Evolutionary conservation across 2,113 vertebrate genomes (phyloP).

Genomic region (Pachyramphus minor): DNA sequence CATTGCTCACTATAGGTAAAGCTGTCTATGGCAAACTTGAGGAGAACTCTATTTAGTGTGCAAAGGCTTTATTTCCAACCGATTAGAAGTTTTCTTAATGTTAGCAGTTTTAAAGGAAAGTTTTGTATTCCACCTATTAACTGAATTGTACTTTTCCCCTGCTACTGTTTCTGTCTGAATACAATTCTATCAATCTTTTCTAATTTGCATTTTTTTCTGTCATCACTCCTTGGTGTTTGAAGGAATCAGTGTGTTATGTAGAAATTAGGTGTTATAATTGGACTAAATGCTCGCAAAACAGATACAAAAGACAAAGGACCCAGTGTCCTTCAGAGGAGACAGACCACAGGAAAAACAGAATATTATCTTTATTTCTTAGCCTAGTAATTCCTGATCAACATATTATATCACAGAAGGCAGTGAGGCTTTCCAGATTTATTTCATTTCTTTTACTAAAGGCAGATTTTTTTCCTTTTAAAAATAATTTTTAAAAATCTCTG

Average conservation of each 20-base stretch:
- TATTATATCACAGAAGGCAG: not conserved
- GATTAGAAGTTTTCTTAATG: not conserved
- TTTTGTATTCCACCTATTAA: not conserved
- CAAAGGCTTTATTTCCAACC: not conserved
- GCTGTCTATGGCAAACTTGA: not conserved
- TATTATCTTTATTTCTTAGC: not conserved
- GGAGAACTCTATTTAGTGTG: not conserved
- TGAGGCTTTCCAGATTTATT: not conserved
- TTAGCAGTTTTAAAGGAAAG: not conserved
- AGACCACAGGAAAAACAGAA: not conserved
- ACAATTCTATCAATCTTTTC: not conserved
- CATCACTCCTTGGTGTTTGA: not conserved
- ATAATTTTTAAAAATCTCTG: not conserved
- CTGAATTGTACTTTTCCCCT: not conserved
- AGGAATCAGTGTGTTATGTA: not conserved
- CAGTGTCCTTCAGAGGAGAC: not conserved
- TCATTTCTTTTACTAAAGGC: not conserved
- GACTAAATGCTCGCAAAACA: not conserved
- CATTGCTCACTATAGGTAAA: not conserved
- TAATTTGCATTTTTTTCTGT: not conserved
- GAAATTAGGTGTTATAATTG: not conserved
- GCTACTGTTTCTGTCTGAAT: not conserved
- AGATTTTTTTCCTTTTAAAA: not conserved
- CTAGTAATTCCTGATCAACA: not conserved
- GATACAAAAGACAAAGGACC: not conserved